A percentile compares a stretch with the other conserved stretches of the same genome.
These are phyloP conservation scores for Todiramphus chloris DNA, from an alignment of 2,113 vertebrate species.

Conservation along the genomic window DNA sequence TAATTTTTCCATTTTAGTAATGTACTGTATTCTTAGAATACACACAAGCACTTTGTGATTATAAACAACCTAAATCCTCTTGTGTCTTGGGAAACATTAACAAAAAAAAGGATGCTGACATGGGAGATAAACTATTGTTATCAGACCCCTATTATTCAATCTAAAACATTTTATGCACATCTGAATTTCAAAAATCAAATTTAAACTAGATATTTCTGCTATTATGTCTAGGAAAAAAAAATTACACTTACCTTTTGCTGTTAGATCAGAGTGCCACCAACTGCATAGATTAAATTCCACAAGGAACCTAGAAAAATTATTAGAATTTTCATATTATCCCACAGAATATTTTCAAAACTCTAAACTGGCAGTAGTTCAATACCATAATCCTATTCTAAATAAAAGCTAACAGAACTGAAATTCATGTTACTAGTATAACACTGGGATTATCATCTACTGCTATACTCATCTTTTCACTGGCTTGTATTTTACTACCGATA, in stretches of 20 bases:
- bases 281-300: conserved; percentile 98
- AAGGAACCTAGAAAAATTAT: conserved; percentile 85
- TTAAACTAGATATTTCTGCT: not conserved
- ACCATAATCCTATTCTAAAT: not conserved
- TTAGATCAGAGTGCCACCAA: conserved; percentile 94
- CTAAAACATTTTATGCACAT: not conserved
- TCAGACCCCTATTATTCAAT: not conserved
- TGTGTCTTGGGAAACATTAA: not conserved
- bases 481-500: not conserved
- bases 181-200: not conserved
- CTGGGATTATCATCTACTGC: not conserved
- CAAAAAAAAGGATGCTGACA: not conserved
- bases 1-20: not conserved
- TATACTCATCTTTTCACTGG: not conserved
- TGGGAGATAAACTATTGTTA: not conserved
- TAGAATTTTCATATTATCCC: conserved; percentile 39
- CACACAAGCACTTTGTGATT: not conserved
- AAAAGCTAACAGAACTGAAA: not conserved
- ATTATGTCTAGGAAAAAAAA: not conserved
- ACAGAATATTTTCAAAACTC: not conserved
- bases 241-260: conserved; percentile 84
- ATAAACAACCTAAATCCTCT: not conserved
- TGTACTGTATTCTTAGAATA: not conserved
- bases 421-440: not conserved
- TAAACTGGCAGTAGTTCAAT: not conserved